Evolutionary conservation across 2,113 vertebrate species (phyloP).

Genomic region (Xerus inauris): DNA sequence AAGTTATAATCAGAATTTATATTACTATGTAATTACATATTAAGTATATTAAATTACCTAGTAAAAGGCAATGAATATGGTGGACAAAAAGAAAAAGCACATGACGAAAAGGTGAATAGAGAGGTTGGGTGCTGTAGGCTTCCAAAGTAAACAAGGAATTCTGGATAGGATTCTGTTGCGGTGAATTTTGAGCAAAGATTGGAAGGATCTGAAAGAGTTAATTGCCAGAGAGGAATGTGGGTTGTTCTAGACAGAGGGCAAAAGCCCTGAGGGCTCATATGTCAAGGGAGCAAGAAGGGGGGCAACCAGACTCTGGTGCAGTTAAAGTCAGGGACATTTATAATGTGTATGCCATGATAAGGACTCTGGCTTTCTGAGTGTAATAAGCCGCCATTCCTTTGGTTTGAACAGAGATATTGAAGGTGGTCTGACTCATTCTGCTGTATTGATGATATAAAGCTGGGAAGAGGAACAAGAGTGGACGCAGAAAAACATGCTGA

Average conservation of each 20-base stretch:
- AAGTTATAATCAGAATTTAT: background rate
- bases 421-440: background rate
- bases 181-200: background rate
- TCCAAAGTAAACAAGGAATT: background rate
- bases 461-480: background rate
- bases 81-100: background rate
- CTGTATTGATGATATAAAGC: background rate
- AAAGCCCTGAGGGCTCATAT: background rate
- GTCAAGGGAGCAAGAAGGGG: background rate
- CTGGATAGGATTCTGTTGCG: background rate
- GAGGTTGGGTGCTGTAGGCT: background rate
- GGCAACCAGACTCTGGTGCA: background rate
- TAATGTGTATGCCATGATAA: rapidly evolving
- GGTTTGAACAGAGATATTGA: background rate
- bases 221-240: background rate
- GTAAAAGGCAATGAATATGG: background rate
- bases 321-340: background rate
- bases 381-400: background rate
- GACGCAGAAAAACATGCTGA: background rate
- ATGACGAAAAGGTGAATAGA: background rate
- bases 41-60: background rate
- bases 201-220: constrained; percentile 42
- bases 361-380: background rate
- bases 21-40: background rate
- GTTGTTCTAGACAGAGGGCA: background rate